Percentiles rank a stretch among this genome's conserved stretches.
Evolutionary conservation across 1,140 invertebrate species (phyloP).

Genomic region (Holcopasites calliopsidis): DNA sequence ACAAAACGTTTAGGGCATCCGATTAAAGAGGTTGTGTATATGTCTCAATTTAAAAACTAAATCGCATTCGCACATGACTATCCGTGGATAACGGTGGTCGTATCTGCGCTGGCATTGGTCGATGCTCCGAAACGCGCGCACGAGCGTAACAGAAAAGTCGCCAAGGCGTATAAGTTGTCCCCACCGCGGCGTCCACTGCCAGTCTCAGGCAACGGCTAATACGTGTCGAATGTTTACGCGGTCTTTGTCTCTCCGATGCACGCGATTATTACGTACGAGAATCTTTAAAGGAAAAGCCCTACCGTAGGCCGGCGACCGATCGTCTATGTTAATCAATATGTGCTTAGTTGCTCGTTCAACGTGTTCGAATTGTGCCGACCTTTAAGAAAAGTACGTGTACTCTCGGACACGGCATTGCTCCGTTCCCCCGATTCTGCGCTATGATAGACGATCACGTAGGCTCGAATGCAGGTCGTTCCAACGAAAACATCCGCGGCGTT

Average conservation of each 20-base stretch:
- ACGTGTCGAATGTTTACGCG: slow-evolving; percentile 3
- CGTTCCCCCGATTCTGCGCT: not conserved
- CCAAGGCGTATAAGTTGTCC: slow-evolving; percentile 48
- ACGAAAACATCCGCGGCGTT: slow-evolving; percentile 6
- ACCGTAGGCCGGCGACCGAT: not conserved
- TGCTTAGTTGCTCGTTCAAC: not conserved
- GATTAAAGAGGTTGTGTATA: too few species aligned
- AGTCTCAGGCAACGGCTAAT: slow-evolving; percentile 31
- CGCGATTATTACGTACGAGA: not conserved
- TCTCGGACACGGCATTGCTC: not conserved
- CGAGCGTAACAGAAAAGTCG: slow-evolving; percentile 15
- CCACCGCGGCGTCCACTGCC: not conserved
- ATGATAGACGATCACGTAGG: slow-evolving; percentile 1
- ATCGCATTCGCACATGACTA: not conserved
- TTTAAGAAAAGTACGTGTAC: not conserved
- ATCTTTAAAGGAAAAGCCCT: not conserved
- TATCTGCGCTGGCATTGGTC: slow-evolving; percentile 22
- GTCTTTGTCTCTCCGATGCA: not conserved
- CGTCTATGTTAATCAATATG: not conserved
- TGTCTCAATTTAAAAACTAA: slow-evolving; percentile 32
- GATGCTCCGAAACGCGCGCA: slow-evolving; percentile 17
- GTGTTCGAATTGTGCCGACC: not conserved
- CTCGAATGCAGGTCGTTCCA: not conserved
- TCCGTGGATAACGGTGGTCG: not conserved
- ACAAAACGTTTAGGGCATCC: too few species aligned